Conservation (phyloP, 1,140 invertebrate genomes). For the Ceratina australensis region DNA sequence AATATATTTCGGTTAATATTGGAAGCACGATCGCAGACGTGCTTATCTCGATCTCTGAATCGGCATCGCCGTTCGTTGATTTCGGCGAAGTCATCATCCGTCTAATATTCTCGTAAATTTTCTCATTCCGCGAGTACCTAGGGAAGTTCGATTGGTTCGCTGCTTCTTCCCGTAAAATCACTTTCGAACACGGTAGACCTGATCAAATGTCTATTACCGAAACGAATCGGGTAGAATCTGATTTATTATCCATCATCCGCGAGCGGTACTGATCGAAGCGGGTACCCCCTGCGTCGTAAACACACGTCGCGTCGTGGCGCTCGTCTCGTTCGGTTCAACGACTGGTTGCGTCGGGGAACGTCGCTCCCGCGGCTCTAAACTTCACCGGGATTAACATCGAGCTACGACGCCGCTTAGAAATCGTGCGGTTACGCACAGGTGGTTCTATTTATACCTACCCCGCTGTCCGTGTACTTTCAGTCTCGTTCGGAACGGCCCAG, state of each 20-base stretch:
- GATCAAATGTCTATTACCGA: slow-evolving; percentile 5
- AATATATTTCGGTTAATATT: no score
- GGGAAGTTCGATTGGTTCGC: no score
- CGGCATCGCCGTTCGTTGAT: no score
- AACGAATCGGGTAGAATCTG: slow-evolving; percentile 37
- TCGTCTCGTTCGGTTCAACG: slow-evolving; percentile 54
- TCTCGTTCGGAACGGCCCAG: neutral
- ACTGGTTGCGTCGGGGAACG: slow-evolving; percentile 50
- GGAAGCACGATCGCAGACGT: no score
- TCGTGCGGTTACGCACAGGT: slow-evolving; percentile 15
- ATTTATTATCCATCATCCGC: slow-evolving; percentile 62
- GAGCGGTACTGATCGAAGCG: slow-evolving; percentile 23
- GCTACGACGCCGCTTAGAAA: neutral
- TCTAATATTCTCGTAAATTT: no score
- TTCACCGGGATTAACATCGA: slow-evolving; percentile 11
- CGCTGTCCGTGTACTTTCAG: slow-evolving; percentile 6
- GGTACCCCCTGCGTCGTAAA: slow-evolving; percentile 61
- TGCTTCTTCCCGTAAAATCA: neutral
- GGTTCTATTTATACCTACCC: slow-evolving; percentile 11
- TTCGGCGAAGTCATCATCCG: no score
- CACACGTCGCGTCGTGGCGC: slow-evolving; percentile 62
- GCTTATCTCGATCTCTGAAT: no score
- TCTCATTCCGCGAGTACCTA: no score
- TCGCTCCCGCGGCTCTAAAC: slow-evolving; percentile 22
- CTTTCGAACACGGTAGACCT: slow-evolving; percentile 24